These are phyloP conservation scores for Acanthoscelides obtectus DNA, from an alignment of 2,888 invertebrate genomes.

Conservation along the genomic window DNA sequence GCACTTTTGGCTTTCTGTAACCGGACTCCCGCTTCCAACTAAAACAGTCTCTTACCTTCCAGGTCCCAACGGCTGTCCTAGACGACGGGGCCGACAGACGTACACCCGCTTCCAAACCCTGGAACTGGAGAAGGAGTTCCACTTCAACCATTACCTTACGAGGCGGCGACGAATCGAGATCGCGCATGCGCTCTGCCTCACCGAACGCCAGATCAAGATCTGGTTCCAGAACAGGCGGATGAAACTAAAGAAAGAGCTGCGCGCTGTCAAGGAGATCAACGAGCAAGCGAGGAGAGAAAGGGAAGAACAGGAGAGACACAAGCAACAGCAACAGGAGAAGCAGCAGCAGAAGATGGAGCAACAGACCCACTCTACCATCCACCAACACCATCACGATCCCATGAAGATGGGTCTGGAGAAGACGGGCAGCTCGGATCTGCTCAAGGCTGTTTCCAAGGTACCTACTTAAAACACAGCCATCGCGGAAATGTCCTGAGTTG, in stretches of 20 bases:
- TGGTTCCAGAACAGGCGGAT: conserved; percentile 96
- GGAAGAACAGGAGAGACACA: conserved; percentile 87
- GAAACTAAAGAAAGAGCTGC: conserved; percentile 93
- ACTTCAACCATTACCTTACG: conserved; percentile 96
- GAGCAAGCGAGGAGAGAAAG: conserved; percentile 87
- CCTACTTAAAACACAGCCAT: conserved; percentile 59
- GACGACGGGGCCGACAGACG: conserved; percentile 92
- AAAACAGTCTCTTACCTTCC: conserved; percentile 43
- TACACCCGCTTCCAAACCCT: conserved; percentile 98
- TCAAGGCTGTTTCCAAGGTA: conserved; percentile 73
- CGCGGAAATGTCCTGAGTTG: conserved; percentile 16
- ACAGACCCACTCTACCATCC: conserved; percentile 57
- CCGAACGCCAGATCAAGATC: conserved; percentile 95
- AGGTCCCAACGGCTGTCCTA: conserved; percentile 94
- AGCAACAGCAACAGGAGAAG: conserved; percentile 84
- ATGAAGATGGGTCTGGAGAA: conserved; percentile 72
- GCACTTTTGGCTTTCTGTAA: not conserved
- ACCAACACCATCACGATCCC: conserved; percentile 68
- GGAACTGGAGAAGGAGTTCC: conserved; percentile 97
- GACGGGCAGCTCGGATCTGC: conserved; percentile 63
- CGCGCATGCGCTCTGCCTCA: conserved; percentile 91
- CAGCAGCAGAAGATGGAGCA: conserved; percentile 72
- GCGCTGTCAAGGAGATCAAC: conserved; percentile 92
- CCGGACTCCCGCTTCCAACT: not conserved
- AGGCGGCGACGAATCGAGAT: conserved; percentile 95